A percentile compares a stretch with the other conserved stretches of the same genome.
Conservation (phyloP, 2,113 vertebrate genomes). For the Corythornis cristatus region DNA sequence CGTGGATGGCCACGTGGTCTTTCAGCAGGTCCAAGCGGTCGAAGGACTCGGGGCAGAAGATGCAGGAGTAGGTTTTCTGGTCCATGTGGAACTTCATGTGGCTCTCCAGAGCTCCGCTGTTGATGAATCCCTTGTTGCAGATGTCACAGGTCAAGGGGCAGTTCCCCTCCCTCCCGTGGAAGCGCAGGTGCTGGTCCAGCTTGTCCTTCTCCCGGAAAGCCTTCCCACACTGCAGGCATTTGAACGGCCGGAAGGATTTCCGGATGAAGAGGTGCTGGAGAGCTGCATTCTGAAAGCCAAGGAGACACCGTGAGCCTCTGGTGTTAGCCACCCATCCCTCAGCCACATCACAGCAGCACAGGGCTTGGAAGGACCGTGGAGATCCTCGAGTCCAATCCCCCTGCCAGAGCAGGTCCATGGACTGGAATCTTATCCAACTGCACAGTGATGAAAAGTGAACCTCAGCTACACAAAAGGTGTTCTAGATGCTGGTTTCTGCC, state of each 20-base stretch:
- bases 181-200: conserved; percentile 92
- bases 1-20: conserved; percentile 90
- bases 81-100: conserved; percentile 93
- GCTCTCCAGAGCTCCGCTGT: conserved; percentile 86
- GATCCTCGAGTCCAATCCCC: no score
- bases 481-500: neutral
- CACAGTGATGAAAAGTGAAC: no score
- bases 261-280: conserved; percentile 97
- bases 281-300: conserved; percentile 89
- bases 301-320: neutral
- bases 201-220: conserved; percentile 97
- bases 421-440: no score
- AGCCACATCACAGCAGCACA: no score
- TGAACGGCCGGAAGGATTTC: conserved; percentile 95
- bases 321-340: accelerated
- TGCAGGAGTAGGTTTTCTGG: conserved; percentile 93
- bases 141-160: conserved; percentile 92
- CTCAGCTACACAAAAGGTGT: no score
- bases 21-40: conserved; percentile 93
- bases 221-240: conserved; percentile 95
- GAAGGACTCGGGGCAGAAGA: conserved; percentile 91
- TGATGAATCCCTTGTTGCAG: conserved; percentile 93
- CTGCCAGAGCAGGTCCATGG: no score
- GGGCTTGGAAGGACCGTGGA: no score
- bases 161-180: conserved; percentile 89